Percentiles rank a stretch among this genome's conserved stretches.
These are phyloP conservation scores for Temnothorax unifasciatus DNA, from an alignment of 2,888 invertebrate species.

Conservation along the genomic window DNA sequence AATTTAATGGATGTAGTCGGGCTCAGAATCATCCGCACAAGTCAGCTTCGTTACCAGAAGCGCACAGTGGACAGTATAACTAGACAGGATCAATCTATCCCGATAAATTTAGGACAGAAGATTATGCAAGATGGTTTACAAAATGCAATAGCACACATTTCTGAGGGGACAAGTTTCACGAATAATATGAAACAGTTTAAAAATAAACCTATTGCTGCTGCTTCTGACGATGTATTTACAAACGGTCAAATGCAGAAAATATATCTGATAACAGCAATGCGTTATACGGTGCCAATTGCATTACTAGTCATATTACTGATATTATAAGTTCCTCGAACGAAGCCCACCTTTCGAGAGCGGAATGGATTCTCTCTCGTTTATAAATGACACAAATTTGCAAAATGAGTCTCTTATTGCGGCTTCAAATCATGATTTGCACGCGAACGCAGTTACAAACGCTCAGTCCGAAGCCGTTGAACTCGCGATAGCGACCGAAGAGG, in stretches of 20 bases:
- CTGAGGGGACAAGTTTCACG: conserved; percentile 70
- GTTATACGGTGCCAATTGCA: conserved; percentile 65
- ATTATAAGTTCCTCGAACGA: conserved; percentile 67
- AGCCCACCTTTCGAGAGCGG: conserved; percentile 71
- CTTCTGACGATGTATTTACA: conserved; percentile 55
- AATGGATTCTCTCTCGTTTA: conserved; percentile 73
- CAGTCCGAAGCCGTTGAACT: conserved; percentile 89
- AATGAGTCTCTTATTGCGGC: conserved; percentile 54
- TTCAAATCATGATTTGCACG: conserved; percentile 52
- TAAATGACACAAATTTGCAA: conserved; percentile 60
- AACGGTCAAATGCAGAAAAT: conserved; percentile 60
- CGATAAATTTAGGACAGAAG: conserved; percentile 77
- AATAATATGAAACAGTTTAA: conserved; percentile 62
- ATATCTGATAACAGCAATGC: conserved; percentile 54
- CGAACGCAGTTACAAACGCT: conserved; percentile 42
- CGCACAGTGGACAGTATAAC: neutral
- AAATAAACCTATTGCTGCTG: conserved; percentile 56
- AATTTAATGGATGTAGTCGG: conserved; percentile 41
- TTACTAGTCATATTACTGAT: conserved; percentile 76
- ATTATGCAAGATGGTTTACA: conserved; percentile 81
- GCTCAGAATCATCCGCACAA: conserved; percentile 47
- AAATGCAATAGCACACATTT: conserved; percentile 80
- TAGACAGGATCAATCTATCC: conserved; percentile 28
- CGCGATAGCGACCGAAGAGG: conserved; percentile 92
- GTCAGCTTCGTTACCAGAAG: conserved; percentile 49